Percentiles rank a stretch among this genome's conserved stretches.
phyloP scores from a whole-genome alignment of 2,113 vertebrate genomes.

The Percopsis transmontana region DNA sequence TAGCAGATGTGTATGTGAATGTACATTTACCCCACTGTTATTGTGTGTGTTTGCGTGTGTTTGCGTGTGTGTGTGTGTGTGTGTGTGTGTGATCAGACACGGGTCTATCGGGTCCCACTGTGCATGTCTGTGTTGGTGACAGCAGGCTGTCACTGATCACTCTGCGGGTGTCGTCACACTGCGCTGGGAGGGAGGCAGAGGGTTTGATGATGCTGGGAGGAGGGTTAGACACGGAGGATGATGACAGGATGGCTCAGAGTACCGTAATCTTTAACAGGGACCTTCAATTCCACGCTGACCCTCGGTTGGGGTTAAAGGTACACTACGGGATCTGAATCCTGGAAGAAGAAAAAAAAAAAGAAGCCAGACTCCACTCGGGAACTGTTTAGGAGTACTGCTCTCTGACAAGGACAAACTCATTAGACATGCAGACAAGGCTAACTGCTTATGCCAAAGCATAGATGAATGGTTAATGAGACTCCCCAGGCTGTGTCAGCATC shows the following conservation, averaged over 20 bases:
- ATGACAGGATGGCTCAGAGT: slow-evolving; percentile 20
- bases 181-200: slow-evolving; percentile 21
- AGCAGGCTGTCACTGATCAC: slow-evolving; percentile 69
- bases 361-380: no score
- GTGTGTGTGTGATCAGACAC: slow-evolving; percentile 13
- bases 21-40: neutral
- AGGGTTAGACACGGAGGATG: slow-evolving; percentile 35
- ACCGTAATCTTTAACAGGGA: neutral
- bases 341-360: no score
- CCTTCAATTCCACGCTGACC: no score
- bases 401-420: no score
- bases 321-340: no score
- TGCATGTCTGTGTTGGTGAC: slow-evolving; percentile 52
- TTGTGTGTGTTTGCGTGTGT: neutral
- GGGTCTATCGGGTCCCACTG: slow-evolving; percentile 22
- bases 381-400: no score
- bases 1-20: neutral
- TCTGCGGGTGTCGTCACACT: slow-evolving; percentile 53
- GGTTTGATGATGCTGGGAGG: slow-evolving; percentile 33
- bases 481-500: no score
- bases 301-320: no score
- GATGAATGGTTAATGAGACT: no score
- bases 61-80: slow-evolving; percentile 4
- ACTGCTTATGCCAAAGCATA: no score
- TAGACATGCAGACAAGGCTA: no score